Conservation (phyloP, 2,888 invertebrate genomes). For the Neoaliturus tenellus region DNA sequence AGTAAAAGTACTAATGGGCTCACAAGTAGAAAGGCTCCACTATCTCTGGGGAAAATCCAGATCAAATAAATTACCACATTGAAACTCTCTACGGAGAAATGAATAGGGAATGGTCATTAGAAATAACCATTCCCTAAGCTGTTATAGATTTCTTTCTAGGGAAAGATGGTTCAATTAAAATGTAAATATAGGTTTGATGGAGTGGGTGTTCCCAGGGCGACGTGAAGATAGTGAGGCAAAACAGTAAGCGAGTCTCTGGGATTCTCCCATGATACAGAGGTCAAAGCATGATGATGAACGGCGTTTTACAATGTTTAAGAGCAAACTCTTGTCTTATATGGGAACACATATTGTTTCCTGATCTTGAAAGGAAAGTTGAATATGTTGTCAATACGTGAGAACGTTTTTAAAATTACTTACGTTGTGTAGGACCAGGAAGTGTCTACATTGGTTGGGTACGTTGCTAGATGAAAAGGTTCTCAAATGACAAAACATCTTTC, state of each 20-base stretch:
- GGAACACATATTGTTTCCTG: background rate
- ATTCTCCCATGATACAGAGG: background rate
- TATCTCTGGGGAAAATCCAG: background rate
- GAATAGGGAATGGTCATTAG: background rate
- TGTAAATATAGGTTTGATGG: slow-evolving; percentile 13
- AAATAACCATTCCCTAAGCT: slow-evolving; percentile 2
- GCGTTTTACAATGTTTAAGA: background rate
- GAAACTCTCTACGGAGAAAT: background rate
- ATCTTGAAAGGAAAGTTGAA: background rate
- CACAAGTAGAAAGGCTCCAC: background rate
- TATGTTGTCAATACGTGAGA: too few species aligned
- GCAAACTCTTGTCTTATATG: background rate
- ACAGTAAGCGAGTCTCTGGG: background rate
- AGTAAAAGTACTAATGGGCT: too few species aligned
- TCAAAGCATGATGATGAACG: background rate
- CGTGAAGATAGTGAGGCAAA: background rate
- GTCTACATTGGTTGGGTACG: too few species aligned
- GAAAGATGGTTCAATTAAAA: slow-evolving; percentile 27
- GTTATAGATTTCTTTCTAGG: slow-evolving; percentile 19
- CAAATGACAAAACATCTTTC: too few species aligned
- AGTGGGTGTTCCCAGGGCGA: background rate
- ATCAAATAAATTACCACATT: slow-evolving; percentile 16
- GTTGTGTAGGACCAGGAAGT: background rate
- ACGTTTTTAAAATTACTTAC: too few species aligned
- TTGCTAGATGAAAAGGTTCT: too few species aligned